Evolutionary conservation across 2,888 invertebrate genomes (phyloP).

Genomic region (Arctia plantaginis): DNA sequence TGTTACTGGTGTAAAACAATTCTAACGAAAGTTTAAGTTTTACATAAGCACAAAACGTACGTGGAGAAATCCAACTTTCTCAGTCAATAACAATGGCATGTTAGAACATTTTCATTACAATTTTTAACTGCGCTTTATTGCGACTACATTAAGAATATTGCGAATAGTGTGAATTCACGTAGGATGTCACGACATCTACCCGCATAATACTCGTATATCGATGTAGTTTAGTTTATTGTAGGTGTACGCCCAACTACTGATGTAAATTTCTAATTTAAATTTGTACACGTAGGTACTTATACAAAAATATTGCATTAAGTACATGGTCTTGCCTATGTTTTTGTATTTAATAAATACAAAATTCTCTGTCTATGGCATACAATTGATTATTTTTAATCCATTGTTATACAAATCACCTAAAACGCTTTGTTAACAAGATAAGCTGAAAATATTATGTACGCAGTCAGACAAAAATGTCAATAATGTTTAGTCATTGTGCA

Average conservation of each 20-base stretch:
- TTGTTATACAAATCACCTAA: not conserved
- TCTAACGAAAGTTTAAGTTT: conserved; percentile 49
- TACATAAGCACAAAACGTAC: conserved; percentile 51
- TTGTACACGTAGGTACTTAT: not conserved
- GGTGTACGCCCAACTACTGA: conserved; percentile 4
- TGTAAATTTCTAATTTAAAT: conserved; percentile 5
- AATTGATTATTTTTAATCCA: not conserved
- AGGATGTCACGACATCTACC: conserved; percentile 30
- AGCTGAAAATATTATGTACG: not conserved
- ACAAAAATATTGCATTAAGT: not conserved
- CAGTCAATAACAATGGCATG: conserved; percentile 52
- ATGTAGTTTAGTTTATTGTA: conserved; percentile 21
- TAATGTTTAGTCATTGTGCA: not conserved
- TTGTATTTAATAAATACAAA: not conserved
- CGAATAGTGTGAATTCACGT: conserved; percentile 9
- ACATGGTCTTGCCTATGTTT: not conserved
- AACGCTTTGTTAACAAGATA: not conserved
- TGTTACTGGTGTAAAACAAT: conserved; percentile 37
- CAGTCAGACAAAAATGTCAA: not conserved
- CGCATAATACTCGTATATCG: conserved; percentile 32
- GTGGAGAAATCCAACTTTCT: conserved; percentile 54
- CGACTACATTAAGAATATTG: conserved; percentile 22
- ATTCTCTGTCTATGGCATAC: not conserved
- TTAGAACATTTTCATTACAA: conserved; percentile 49
- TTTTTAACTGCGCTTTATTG: conserved; percentile 48